These are phyloP conservation scores for Psophia crepitans DNA, from an alignment of 2,113 vertebrate genomes.

Conservation along the genomic window DNA sequence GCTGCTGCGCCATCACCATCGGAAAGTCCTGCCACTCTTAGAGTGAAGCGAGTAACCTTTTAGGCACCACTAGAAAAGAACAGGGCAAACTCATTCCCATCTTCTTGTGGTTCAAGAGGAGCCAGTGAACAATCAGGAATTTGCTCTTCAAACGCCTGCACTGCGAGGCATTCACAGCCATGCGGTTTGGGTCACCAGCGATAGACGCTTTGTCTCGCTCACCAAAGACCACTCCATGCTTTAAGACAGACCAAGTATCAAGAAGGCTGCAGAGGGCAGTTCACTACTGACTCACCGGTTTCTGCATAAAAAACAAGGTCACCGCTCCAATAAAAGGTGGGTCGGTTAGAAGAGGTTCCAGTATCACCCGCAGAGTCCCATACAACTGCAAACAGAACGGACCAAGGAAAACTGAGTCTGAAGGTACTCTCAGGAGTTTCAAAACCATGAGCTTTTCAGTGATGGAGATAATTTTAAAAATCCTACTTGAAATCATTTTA, in stretches of 20 bases:
- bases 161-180: not conserved
- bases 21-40: not conserved
- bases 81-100: not conserved
- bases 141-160: not conserved
- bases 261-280: not conserved
- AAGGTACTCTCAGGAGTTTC: not conserved
- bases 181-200: not conserved
- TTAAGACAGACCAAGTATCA: not conserved
- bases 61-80: not conserved
- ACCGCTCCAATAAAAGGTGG: conserved; percentile 90
- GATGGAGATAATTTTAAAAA: not conserved
- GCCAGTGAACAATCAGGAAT: not conserved
- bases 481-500: not conserved
- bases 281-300: conserved; percentile 81
- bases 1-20: not conserved
- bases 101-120: not conserved
- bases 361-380: conserved; percentile 86
- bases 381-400: conserved; percentile 75
- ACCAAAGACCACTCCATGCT: not conserved
- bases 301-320: conserved; percentile 93
- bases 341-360: conserved; percentile 88
- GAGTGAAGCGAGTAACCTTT: not conserved
- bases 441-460: not conserved
- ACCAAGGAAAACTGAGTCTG: not conserved
- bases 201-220: not conserved